These are phyloP conservation scores for Notospermus geniculatus DNA, from an alignment of 1,140 invertebrate genomes.

Conservation along the genomic window DNA sequence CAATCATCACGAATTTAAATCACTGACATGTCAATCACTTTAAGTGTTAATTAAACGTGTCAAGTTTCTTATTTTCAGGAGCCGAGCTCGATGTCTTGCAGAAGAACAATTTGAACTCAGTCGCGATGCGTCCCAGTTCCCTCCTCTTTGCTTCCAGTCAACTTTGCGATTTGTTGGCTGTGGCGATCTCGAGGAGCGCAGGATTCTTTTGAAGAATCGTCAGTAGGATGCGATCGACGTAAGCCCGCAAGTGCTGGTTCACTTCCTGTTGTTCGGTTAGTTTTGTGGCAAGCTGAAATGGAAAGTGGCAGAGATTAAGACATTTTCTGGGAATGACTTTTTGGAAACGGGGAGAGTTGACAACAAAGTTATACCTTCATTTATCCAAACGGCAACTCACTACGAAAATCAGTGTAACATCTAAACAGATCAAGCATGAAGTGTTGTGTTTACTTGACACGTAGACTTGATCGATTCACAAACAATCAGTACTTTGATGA, in stretches of 20 bases:
- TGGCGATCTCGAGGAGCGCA: constrained; percentile 80
- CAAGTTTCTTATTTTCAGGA: background rate
- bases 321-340: too few relatives aligned
- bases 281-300: constrained; percentile 78
- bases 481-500: too few relatives aligned
- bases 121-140: background rate
- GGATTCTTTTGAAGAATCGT: constrained; percentile 95
- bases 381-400: too few relatives aligned
- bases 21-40: constrained; percentile 8
- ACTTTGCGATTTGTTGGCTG: background rate
- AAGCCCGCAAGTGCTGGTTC: constrained; percentile 83
- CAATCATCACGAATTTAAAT: constrained; percentile 3
- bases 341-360: too few relatives aligned
- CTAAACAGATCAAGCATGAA: too few relatives aligned
- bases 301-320: too few relatives aligned
- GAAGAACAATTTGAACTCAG: background rate
- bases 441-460: too few relatives aligned
- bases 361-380: too few relatives aligned
- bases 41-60: background rate
- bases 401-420: too few relatives aligned
- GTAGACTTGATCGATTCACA: too few relatives aligned
- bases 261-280: constrained; percentile 92
- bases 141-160: constrained; percentile 7
- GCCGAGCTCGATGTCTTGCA: background rate
- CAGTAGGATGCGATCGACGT: constrained; percentile 90